A percentile compares a stretch with the other conserved stretches of the same genome.
Evolutionary conservation across 2,113 vertebrate genomes (phyloP).

Genomic region (Crotalus viridis): DNA sequence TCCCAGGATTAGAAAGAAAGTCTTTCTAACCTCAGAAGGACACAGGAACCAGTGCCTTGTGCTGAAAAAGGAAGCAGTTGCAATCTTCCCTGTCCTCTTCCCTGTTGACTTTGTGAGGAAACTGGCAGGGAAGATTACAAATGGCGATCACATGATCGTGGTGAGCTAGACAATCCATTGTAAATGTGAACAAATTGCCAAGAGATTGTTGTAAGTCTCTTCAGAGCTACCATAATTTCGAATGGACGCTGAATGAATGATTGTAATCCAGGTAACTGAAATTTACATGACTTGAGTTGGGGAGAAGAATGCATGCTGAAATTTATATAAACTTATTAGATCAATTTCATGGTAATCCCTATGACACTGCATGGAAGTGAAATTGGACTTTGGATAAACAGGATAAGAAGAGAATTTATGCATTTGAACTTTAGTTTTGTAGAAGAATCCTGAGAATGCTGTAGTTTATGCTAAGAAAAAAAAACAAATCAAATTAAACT

Average conservation of each 20-base stretch:
- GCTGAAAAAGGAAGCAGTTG: not conserved
- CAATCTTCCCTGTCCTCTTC: not conserved
- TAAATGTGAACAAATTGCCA: not conserved
- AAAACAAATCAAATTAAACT: not conserved
- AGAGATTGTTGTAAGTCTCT: not conserved
- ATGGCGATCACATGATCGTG: not conserved
- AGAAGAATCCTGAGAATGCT: not conserved
- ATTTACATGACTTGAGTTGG: not conserved
- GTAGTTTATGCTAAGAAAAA: not conserved
- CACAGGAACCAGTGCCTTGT: not conserved
- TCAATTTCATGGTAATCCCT: not conserved
- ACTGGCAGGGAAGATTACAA: not conserved
- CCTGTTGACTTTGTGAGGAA: not conserved
- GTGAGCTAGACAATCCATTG: not conserved
- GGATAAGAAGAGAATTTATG: not conserved
- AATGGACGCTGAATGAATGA: not conserved
- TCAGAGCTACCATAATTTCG: too few relatives aligned
- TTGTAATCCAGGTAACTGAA: not conserved
- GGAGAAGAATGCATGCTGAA: not conserved
- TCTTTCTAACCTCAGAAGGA: not conserved
- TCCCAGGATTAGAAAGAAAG: not conserved
- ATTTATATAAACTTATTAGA: not conserved
- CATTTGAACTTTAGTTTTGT: not conserved
- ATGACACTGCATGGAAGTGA: not conserved
- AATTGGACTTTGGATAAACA: not conserved